Evolutionary conservation across 2,797 vertebrate genomes (phyloP).

Genomic region (Chiloscyllium punctatum): DNA sequence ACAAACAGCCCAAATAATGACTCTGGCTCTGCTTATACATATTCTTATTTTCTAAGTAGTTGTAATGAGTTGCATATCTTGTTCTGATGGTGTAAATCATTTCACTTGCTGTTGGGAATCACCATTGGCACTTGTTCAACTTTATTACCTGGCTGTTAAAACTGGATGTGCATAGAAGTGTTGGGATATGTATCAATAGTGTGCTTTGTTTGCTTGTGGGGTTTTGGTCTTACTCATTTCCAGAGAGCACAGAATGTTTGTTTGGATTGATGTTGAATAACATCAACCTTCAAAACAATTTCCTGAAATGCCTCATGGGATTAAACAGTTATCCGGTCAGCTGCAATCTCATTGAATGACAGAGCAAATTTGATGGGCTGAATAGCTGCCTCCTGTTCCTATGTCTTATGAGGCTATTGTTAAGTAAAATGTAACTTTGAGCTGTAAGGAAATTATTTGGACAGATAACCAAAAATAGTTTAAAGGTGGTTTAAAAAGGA

Average conservation of each 20-base stretch:
- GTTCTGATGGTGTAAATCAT: background rate
- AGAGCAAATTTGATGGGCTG: too few relatives aligned
- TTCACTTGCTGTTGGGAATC: background rate
- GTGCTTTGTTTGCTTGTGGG: background rate
- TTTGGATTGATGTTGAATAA: background rate
- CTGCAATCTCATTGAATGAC: too few relatives aligned
- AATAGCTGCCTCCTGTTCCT: too few relatives aligned
- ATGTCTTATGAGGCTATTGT: background rate
- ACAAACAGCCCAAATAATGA: background rate
- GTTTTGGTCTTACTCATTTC: background rate
- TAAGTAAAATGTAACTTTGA: background rate
- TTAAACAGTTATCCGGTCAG: too few relatives aligned
- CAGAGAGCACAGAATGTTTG: background rate
- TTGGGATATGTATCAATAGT: background rate
- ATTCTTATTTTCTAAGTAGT: background rate
- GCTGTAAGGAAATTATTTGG: background rate
- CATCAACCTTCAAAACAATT: background rate
- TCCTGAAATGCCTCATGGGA: background rate
- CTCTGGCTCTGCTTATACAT: background rate
- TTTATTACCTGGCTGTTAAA: background rate
- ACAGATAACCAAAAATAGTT: background rate
- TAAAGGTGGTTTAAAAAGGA: background rate
- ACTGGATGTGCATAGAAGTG: background rate
- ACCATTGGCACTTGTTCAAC: background rate
- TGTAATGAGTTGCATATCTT: background rate